Conservation (phyloP, 2,113 vertebrate genomes). For the Entomyzon cyanotis region DNA sequence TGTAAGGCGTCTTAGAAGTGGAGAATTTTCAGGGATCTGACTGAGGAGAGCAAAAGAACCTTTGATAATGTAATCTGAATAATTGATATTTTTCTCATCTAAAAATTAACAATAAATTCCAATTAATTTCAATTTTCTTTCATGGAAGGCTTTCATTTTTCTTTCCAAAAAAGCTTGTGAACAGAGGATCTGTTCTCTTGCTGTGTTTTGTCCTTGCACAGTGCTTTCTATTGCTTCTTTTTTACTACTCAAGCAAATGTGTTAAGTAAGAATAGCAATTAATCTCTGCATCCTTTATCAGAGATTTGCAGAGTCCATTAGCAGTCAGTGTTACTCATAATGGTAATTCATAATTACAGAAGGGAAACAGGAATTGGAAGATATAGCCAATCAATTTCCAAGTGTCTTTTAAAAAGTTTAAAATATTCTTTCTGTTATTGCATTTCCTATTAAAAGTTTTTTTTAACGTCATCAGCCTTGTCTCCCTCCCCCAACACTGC, state of each 20-base stretch:
- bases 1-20: background rate
- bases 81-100: slow-evolving; percentile 43
- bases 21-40: slow-evolving; percentile 8
- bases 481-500: accelerated
- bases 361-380: background rate
- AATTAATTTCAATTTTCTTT: slow-evolving; percentile 20
- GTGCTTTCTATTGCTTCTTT: background rate
- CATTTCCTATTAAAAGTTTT: background rate
- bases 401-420: background rate
- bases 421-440: background rate
- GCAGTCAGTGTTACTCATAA: background rate
- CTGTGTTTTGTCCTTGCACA: background rate
- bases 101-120: slow-evolving; percentile 14
- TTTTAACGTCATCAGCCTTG: background rate
- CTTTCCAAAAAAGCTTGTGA: background rate
- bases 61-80: slow-evolving; percentile 39
- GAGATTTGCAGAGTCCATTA: background rate
- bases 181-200: background rate
- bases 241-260: background rate
- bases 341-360: background rate
- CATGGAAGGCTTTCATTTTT: background rate
- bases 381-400: background rate
- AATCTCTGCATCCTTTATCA: background rate
- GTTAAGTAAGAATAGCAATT: background rate
- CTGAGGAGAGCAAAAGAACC: background rate